Evolutionary conservation across 1,140 invertebrate species (phyloP).

Genomic region (Plodia interpunctella): DNA sequence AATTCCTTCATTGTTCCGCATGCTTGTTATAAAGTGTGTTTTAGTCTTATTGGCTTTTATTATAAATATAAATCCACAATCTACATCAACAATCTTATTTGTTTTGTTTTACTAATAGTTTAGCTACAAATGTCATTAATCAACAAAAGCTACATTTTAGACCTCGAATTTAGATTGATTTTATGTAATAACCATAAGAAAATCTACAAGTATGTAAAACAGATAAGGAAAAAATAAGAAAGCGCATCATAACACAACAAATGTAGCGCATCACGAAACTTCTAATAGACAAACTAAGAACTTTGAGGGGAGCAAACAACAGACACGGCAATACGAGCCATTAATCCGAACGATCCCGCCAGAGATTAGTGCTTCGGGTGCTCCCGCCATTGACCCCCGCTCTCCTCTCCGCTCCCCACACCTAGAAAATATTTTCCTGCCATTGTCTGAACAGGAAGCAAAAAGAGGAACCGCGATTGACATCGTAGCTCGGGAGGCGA

Average conservation of each 20-base stretch:
- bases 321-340: constrained; percentile 65
- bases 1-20: no score
- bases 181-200: no score
- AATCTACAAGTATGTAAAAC: no score
- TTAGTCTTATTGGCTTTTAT: no score
- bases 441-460: constrained; percentile 59
- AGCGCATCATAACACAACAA: constrained; percentile 22
- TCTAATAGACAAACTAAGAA: constrained; percentile 47
- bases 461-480: constrained; percentile 62
- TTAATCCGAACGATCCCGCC: constrained; percentile 66
- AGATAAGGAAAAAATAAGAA: constrained; percentile 18
- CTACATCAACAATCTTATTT: no score
- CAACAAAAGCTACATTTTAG: no score
- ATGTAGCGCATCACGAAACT: constrained; percentile 47
- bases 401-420: constrained; percentile 37
- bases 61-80: no score
- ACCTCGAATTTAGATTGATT: no score
- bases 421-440: constrained; percentile 64
- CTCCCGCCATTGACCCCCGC: constrained; percentile 39
- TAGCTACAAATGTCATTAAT: no score
- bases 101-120: no score
- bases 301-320: constrained; percentile 54
- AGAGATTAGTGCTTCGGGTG: constrained; percentile 58
- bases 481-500: constrained; percentile 34
- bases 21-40: no score